Base-by-base conservation (phyloP, 2,113 vertebrate genomes). In the Archilochus colubris region DNA sequence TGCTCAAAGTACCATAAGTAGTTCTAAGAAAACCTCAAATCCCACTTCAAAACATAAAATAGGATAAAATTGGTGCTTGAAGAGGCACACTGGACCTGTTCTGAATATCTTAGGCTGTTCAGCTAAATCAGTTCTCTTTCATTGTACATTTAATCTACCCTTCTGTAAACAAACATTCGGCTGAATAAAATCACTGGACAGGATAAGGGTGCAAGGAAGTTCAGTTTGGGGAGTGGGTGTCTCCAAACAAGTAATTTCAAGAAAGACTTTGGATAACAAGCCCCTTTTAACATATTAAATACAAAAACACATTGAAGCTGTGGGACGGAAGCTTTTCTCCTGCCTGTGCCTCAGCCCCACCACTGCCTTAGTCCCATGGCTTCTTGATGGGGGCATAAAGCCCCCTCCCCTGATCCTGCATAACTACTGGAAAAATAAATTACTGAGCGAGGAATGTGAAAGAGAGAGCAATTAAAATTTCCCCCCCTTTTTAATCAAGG, bases 381-480 rank as follows among this genome's bases (percentile, higher is more conserved):
- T 13, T 14, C 44, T n/a, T 43, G 40, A 83, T 0, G 6, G 17
- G 50, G 18, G 91, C 93, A 59, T 53, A 88, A 92, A 97, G 89
- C 82, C 57, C 63, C 72, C 79, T 51, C 58, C 44, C 89, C 68
- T 24, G 43, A 86, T 63, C 75, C 88, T 50, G 86, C 91, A 81
- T 93, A 90, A 43, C 86, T 96, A 74, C 95, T 94, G 90, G 89
- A 82, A 96, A 97, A 97, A 97, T 64, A 96, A 96, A 91, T 96
- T 92, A 85, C 88, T 57, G 36, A 92, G 70, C 38, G n/a, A 68
- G 48, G 57, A 84, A 88, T 76, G 64, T 63, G 76, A 97, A 66
- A 97, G 87, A 96, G 95, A 93, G 92, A 66, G 76, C 89, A 97
- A 97, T 96, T 96, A 97, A 94, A 77, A 58, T 72, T 46, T 66